Evolutionary conservation across 2,888 invertebrate genomes (phyloP).

Genomic region (Ennomos quercinarius): DNA sequence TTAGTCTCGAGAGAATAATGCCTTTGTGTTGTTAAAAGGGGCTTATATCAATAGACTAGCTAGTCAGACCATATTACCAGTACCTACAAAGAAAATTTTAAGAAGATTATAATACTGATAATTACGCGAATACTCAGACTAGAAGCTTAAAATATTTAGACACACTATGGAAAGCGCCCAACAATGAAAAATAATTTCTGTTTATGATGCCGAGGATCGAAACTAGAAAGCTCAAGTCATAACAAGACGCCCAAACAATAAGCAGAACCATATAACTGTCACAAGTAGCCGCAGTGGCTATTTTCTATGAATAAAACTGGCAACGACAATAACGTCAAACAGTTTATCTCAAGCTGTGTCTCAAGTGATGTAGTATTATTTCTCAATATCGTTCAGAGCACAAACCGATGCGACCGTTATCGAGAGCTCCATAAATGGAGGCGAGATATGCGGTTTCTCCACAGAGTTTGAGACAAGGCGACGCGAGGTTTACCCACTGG

Average conservation of each 20-base stretch:
- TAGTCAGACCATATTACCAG: background rate
- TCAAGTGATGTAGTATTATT: slow-evolving; percentile 21
- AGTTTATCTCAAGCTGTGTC: slow-evolving; percentile 7
- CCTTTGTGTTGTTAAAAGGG: slow-evolving; percentile 18
- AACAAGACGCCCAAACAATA: background rate
- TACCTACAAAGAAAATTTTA: background rate
- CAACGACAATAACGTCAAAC: slow-evolving; percentile 19
- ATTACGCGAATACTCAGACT: too few relatives aligned
- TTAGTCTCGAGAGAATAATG: slow-evolving; percentile 23
- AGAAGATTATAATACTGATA: too few relatives aligned
- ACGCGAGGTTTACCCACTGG: slow-evolving; percentile 46
- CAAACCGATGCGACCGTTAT: slow-evolving; percentile 46
- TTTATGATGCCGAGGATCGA: too few relatives aligned
- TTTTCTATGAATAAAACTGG: slow-evolving; percentile 20
- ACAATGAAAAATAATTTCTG: too few relatives aligned
- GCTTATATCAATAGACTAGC: slow-evolving; percentile 13
- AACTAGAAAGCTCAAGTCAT: too few relatives aligned
- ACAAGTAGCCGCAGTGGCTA: background rate
- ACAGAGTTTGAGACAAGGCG: slow-evolving; percentile 52
- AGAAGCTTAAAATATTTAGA: too few relatives aligned
- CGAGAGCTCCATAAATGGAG: slow-evolving; percentile 50
- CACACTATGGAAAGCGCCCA: too few relatives aligned
- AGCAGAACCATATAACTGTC: slow-evolving; percentile 2
- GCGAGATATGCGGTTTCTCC: slow-evolving; percentile 54
- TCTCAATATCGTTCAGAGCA: slow-evolving; percentile 42